These are phyloP conservation scores for Cranoglanis bouderius DNA, from an alignment of 2,113 vertebrate species.

Conservation along the genomic window DNA sequence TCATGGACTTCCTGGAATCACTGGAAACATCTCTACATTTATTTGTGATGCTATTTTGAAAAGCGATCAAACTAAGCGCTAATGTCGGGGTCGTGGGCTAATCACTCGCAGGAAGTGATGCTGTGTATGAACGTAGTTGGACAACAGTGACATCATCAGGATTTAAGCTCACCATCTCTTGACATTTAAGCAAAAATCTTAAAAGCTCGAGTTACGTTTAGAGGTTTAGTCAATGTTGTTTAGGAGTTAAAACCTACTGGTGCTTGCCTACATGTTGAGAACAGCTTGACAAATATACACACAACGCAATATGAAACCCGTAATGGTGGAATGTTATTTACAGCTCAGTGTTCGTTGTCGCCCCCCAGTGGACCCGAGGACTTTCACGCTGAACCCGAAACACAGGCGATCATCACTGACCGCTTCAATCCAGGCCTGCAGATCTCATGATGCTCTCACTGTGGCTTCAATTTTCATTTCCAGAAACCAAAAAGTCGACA, in stretches of 20 bases:
- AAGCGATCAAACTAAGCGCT: background rate
- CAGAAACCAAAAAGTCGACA: background rate
- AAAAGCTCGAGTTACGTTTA: background rate
- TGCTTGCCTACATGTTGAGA: no score
- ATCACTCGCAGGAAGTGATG: background rate
- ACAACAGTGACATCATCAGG: background rate
- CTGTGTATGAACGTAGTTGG: background rate
- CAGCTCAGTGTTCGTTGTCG: background rate
- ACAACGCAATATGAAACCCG: background rate
- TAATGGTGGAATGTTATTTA: background rate
- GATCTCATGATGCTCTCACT: background rate
- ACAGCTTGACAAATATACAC: background rate
- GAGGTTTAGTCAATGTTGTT: background rate
- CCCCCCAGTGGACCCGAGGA: background rate
- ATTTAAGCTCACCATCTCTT: background rate
- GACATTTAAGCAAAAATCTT: background rate
- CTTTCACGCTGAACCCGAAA: background rate
- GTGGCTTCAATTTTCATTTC: background rate
- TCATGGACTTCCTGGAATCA: background rate
- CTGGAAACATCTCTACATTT: background rate
- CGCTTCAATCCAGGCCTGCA: background rate
- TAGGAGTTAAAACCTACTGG: background rate
- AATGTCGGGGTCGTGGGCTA: background rate
- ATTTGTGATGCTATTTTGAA: background rate
- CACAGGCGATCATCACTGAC: background rate